Evolutionary conservation across 2,888 invertebrate species (phyloP), one percentile per base, ranked within the genome.

Genomic region (Lamellibrachia columna): DNA sequence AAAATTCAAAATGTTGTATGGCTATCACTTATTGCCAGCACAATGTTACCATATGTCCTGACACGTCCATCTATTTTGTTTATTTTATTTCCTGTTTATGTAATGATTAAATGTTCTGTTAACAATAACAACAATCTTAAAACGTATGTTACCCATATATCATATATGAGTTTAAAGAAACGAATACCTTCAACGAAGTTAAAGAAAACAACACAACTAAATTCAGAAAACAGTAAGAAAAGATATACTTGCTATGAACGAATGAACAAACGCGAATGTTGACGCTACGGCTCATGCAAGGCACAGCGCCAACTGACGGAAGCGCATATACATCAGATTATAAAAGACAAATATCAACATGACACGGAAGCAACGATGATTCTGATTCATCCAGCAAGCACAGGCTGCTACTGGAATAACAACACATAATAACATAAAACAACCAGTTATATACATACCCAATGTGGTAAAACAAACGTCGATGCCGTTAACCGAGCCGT

Each of bases 381-480:
- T 75, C 6, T 15, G 75, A 75, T 75, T 75, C 6, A n/a, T 22
- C 75, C 22, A 75, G 75, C 75, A 75, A 75, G 22, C 75, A 75
- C 2, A 75, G 3, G 6, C n/a, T 75, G 75, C 22, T 75, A 75
- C 75, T 22, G 75, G 1, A 75, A 75, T 75, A 6, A 75, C n/a
- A 75, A 15, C 9, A 75, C 22, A 75, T 75, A n/a, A 75, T 75
- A 75, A 15, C 15, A 75, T 75, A 75, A 75, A 75, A 75, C 22
- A 22, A 22, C 75, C 22, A 11, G n/a, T 11, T 75, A 22, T 75
- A 75, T 75, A n/a, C 75, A 75, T 75, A 75, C 75, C 75, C 75
- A 75, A 22, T 75, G 75, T 22, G 75, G 75, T 75, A 75, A 75
- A 75, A 75, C 75, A 75, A 75, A 75, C 75, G 75, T 75, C 75